Evolutionary conservation across 2,888 invertebrate species (phyloP).

Genomic region (Creontiades dilutus): DNA sequence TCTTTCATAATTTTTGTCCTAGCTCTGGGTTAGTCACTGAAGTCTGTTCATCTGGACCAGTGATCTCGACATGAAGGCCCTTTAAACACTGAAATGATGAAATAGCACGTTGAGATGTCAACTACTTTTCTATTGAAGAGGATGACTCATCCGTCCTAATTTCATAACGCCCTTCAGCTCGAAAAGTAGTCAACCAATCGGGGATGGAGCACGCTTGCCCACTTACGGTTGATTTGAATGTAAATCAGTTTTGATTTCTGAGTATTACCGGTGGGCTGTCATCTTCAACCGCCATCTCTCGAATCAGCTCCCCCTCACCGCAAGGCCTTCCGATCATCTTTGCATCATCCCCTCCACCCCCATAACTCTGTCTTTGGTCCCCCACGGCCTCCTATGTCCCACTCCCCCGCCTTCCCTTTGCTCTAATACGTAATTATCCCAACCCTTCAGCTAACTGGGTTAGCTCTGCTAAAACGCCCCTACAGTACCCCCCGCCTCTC

Average conservation of each 20-base stretch:
- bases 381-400: not conserved
- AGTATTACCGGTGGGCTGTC: constrained; percentile 40
- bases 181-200: no score
- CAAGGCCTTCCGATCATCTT: not conserved
- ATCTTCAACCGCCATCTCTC: constrained; percentile 17
- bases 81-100: no score
- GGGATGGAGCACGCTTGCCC: not conserved
- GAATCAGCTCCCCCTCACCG: constrained; percentile 8
- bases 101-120: no score
- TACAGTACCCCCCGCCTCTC: constrained; percentile 68
- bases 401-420: not conserved
- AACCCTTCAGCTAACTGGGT: constrained; percentile 69
- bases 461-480: constrained; percentile 73
- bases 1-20: no score
- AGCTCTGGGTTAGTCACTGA: no score
- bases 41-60: no score
- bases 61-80: no score
- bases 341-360: not conserved
- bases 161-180: no score
- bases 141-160: no score
- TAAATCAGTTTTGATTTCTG: constrained; percentile 68
- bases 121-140: no score
- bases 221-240: constrained; percentile 11
- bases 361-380: constrained; percentile 11
- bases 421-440: constrained; percentile 68